Evolutionary conservation across 2,113 vertebrate species (phyloP).

Genomic region (Zosterops borbonicus): DNA sequence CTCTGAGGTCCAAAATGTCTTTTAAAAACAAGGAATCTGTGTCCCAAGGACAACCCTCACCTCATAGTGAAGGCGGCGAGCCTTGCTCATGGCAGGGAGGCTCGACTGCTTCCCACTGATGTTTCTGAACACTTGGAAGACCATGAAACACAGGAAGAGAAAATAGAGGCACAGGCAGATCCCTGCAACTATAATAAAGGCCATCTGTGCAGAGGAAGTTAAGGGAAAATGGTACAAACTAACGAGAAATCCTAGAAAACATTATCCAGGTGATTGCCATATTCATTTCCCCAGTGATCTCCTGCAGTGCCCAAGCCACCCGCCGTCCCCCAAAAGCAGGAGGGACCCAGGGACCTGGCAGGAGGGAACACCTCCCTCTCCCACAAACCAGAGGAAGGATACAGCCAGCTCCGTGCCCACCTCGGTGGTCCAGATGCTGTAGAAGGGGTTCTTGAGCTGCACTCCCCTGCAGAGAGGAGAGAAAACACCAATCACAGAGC

Average conservation of each 20-base stretch:
- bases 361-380: background rate
- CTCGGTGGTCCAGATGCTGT: slow-evolving; percentile 96
- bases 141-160: slow-evolving; percentile 97
- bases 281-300: background rate
- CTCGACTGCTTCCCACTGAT: slow-evolving; percentile 92
- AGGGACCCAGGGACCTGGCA: background rate
- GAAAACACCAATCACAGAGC: background rate
- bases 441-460: slow-evolving; percentile 97
- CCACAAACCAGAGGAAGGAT: slow-evolving; percentile 75
- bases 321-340: background rate
- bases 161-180: slow-evolving; percentile 98
- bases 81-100: slow-evolving; percentile 93
- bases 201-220: slow-evolving; percentile 81
- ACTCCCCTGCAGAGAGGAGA: slow-evolving; percentile 83
- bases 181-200: slow-evolving; percentile 95
- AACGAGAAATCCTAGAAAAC: background rate
- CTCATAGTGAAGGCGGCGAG: slow-evolving; percentile 93
- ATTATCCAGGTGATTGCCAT: background rate
- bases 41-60: background rate
- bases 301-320: background rate
- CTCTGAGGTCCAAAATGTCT: background rate
- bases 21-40: background rate
- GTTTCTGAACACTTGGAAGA: slow-evolving; percentile 97
- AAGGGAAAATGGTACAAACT: slow-evolving; percentile 7
- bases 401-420: slow-evolving; percentile 93